A percentile compares a stretch with the other conserved stretches of the same genome.
phyloP scores from a whole-genome alignment of 2,888 invertebrate species.

The Aphodius granarius region DNA sequence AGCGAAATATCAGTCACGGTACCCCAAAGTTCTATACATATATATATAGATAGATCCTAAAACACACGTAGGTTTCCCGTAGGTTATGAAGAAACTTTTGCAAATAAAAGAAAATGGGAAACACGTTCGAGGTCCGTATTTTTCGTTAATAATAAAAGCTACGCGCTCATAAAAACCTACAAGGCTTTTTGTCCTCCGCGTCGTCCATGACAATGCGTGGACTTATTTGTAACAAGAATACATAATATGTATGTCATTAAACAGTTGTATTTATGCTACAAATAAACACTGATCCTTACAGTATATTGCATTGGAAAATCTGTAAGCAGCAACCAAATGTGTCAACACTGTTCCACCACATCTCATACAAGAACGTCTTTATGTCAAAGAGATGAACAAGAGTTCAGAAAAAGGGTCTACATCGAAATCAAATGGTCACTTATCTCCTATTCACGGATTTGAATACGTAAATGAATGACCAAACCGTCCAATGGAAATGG shows the following conservation, averaged over 20 bases:
- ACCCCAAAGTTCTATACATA: neutral
- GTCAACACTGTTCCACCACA: too few species aligned
- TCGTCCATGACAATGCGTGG: too few species aligned
- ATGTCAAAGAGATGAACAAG: too few species aligned
- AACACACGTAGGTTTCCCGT: neutral
- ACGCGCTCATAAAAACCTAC: neutral
- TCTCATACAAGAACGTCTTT: too few species aligned
- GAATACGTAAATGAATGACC: neutral
- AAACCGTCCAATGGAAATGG: neutral
- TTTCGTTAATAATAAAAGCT: neutral
- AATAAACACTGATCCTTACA: too few species aligned
- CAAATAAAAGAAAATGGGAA: neutral
- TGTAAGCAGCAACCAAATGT: too few species aligned
- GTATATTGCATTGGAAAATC: too few species aligned
- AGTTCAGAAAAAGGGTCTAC: neutral
- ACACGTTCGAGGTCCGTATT: neutral
- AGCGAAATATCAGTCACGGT: neutral
- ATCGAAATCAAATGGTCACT: neutral
- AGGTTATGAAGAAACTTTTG: neutral
- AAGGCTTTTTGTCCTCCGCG: too few species aligned
- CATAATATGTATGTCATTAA: too few species aligned
- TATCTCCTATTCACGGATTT: neutral
- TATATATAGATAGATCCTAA: too few species aligned
- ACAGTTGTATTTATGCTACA: too few species aligned
- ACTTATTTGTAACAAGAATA: too few species aligned